Conservation (phyloP, 2,888 invertebrate species). For the Euzophera pinguis region DNA sequence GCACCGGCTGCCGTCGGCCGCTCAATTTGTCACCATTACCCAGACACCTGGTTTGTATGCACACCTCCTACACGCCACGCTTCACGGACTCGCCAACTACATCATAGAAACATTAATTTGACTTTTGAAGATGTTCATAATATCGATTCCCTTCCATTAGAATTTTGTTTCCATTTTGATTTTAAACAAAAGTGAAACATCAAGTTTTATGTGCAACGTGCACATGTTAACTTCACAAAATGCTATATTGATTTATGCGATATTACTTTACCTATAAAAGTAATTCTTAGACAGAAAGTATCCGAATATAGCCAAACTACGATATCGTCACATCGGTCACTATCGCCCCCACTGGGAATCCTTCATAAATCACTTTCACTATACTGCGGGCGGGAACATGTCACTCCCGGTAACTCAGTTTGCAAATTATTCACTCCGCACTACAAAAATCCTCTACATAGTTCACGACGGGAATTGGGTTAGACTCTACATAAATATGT, state of each 20-base stretch:
- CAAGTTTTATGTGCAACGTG: too few species aligned
- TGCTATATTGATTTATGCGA: too few species aligned
- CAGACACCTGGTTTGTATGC: slow-evolving; percentile 14
- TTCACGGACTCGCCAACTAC: background rate
- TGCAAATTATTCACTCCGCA: slow-evolving; percentile 1
- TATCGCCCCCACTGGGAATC: background rate
- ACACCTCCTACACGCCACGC: background rate
- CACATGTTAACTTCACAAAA: too few species aligned
- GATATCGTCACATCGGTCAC: background rate
- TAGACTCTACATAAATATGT: background rate
- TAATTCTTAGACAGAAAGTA: too few species aligned
- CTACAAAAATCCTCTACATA: background rate
- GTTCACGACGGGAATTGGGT: background rate
- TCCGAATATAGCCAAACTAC: background rate
- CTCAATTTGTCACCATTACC: slow-evolving; percentile 30
- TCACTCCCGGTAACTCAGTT: background rate
- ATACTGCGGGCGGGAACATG: background rate
- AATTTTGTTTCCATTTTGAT: too few species aligned
- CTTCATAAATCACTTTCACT: slow-evolving; percentile 7
- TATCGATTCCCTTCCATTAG: too few species aligned
- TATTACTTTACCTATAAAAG: too few species aligned
- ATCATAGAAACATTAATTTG: background rate
- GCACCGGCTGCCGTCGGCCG: slow-evolving; percentile 9
- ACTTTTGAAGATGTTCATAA: background rate
- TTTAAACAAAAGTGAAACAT: too few species aligned